Conservation (phyloP, 2,888 invertebrate species). For the Pristionchus maxplancki region DNA sequence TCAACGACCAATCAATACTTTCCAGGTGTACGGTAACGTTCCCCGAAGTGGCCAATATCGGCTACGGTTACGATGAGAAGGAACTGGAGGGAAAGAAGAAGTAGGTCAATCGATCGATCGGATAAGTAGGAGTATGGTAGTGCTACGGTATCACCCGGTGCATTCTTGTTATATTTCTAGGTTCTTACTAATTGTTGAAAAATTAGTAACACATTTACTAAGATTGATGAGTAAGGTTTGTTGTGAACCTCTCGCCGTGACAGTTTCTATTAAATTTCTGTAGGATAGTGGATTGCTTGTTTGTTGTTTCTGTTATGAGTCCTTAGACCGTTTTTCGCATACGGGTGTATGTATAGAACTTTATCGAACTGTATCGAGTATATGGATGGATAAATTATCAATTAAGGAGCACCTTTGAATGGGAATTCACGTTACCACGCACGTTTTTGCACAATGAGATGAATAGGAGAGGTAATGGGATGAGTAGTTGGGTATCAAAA, state of each 20-base stretch:
- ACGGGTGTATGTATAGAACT: constrained; percentile 12
- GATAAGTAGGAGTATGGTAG: not conserved
- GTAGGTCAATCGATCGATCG: constrained; percentile 20
- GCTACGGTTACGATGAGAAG: constrained; percentile 70
- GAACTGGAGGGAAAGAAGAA: constrained; percentile 38
- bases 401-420: not conserved
- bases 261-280: not conserved
- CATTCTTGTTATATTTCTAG: not conserved
- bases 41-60: constrained; percentile 68
- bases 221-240: not conserved
- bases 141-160: not conserved
- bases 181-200: not conserved
- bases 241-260: not conserved
- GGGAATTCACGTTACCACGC: not conserved
- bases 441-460: not conserved
- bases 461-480: not conserved
- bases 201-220: not conserved
- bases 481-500: not conserved
- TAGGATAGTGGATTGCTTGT: not conserved
- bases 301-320: constrained; percentile 7
- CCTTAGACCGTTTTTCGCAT: not conserved
- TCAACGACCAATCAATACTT: not conserved
- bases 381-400: constrained; percentile 27
- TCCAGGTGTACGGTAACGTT: constrained; percentile 64
- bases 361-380: constrained; percentile 26